A percentile compares a stretch with the other conserved stretches of the same genome.
These are phyloP conservation scores for Cyanoliseus patagonus DNA, from an alignment of 2,113 vertebrate genomes.

Conservation along the genomic window DNA sequence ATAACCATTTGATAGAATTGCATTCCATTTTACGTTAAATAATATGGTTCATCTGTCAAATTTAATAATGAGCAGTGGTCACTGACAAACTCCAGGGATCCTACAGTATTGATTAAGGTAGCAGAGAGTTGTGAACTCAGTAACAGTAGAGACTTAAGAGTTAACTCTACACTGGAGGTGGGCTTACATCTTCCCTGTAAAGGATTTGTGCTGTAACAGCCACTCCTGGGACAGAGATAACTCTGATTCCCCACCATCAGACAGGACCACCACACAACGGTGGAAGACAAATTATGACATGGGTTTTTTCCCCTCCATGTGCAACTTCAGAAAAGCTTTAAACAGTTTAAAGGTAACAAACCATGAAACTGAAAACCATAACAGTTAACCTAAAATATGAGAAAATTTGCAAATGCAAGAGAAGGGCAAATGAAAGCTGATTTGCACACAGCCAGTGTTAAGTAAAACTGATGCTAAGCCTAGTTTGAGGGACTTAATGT, in stretches of 20 bases:
- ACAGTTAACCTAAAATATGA: neutral
- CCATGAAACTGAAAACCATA: neutral
- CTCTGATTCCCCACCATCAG: neutral
- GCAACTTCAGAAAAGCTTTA: neutral
- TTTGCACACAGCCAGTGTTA: neutral
- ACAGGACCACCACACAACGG: fast-evolving
- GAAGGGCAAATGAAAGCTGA: neutral
- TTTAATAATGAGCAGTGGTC: neutral
- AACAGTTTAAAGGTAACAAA: neutral
- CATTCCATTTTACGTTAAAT: neutral
- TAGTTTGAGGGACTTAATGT: neutral
- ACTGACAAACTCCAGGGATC: neutral
- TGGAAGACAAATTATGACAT: neutral
- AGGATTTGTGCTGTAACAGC: neutral
- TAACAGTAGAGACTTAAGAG: neutral
- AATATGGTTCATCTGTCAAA: neutral
- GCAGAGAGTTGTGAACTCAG: neutral
- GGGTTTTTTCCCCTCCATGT: fast-evolving
- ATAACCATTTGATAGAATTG: neutral
- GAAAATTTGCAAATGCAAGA: neutral
- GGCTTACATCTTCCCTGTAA: neutral
- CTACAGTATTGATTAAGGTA: neutral
- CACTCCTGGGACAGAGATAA: neutral
- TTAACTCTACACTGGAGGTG: neutral
- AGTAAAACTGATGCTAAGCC: neutral